These are phyloP conservation scores for Peromyscus maniculatus DNA, from an alignment of 2,113 vertebrate species.

Conservation along the genomic window DNA sequence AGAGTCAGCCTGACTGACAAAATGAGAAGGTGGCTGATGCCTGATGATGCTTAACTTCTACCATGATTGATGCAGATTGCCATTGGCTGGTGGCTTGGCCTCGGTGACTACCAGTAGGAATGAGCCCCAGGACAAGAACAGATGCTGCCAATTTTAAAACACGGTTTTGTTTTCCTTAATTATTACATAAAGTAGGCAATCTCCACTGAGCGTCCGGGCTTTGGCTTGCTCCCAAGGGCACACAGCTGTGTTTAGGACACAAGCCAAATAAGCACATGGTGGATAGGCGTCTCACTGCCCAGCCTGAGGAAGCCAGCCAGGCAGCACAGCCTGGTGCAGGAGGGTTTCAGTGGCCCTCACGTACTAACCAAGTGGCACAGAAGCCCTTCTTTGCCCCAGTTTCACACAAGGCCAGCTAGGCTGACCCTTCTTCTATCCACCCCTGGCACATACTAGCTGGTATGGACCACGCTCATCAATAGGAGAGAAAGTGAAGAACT, in stretches of 20 bases:
- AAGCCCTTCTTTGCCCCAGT: neutral
- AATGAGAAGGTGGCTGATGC: neutral
- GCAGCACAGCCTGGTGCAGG: neutral
- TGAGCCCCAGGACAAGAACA: neutral
- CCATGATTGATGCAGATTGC: no score
- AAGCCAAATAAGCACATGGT: neutral
- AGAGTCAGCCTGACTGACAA: neutral
- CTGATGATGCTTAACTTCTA: neutral
- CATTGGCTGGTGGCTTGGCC: fast-evolving
- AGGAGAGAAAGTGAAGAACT: neutral
- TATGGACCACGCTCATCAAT: neutral
- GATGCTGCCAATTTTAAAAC: neutral
- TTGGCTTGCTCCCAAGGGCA: neutral
- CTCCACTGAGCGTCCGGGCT: neutral
- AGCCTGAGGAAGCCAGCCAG: neutral
- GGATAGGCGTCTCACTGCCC: neutral
- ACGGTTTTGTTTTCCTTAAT: conserved; percentile 39
- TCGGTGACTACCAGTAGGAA: neutral
- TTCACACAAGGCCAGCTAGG: neutral
- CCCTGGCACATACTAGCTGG: neutral
- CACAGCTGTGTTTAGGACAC: neutral
- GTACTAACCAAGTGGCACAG: fast-evolving
- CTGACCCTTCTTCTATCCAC: neutral
- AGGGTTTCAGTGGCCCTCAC: fast-evolving
- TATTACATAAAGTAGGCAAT: neutral